Evolutionary conservation across 2,797 vertebrate species (phyloP).

Genomic region (Zalophus californianus): DNA sequence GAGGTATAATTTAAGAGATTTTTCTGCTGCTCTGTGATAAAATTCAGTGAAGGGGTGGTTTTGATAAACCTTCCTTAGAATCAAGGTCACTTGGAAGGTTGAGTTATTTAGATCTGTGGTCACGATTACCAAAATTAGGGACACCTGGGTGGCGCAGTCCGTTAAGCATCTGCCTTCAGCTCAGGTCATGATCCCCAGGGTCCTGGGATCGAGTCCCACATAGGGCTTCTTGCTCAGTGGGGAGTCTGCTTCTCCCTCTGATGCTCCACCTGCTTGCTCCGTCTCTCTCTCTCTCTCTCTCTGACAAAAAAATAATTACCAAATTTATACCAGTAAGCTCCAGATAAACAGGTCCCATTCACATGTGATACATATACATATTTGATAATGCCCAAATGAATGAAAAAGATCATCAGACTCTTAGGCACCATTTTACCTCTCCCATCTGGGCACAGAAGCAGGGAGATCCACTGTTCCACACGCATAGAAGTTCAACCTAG

Average conservation of each 20-base stretch:
- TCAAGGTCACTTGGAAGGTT: conserved; percentile 8
- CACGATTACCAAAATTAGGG: conserved; percentile 27
- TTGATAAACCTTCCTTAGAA: conserved; percentile 40
- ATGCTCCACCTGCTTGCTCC: no score
- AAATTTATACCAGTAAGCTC: conserved; percentile 1
- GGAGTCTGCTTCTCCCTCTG: no score
- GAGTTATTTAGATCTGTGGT: conserved; percentile 15
- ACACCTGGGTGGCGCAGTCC: no score
- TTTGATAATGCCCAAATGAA: neutral
- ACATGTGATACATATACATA: neutral
- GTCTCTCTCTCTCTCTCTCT: neutral
- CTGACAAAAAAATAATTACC: neutral
- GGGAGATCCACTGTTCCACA: neutral
- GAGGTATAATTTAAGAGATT: neutral
- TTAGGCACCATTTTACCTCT: neutral
- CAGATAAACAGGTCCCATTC: neutral
- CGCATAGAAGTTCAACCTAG: neutral
- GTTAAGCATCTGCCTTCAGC: no score
- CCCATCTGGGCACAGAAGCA: neutral
- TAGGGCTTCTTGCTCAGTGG: no score
- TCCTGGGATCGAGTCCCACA: no score
- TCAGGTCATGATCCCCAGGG: no score
- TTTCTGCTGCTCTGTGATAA: conserved; percentile 47
- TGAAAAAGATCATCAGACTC: neutral
- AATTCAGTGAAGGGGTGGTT: neutral